A percentile compares a stretch with the other conserved stretches of the same genome.
These are phyloP conservation scores for Acleris cristana DNA, from an alignment of 2,888 invertebrate species.

Conservation along the genomic window DNA sequence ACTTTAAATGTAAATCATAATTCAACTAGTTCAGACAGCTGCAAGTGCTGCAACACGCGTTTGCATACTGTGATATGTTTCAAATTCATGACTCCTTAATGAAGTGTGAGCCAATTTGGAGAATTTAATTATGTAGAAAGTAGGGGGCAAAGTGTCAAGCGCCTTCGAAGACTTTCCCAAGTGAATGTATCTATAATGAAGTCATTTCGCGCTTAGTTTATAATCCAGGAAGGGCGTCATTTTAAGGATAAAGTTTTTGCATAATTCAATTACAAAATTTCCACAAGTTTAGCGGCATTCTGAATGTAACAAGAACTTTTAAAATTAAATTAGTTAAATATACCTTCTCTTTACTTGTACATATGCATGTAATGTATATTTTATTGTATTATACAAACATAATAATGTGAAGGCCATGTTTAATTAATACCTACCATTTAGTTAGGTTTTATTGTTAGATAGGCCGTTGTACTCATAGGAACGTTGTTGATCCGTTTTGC, in stretches of 20 bases:
- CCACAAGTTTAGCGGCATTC: not conserved
- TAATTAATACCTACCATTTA: no score
- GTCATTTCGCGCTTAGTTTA: constrained; percentile 26
- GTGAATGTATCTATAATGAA: constrained; percentile 53
- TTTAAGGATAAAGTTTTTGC: constrained; percentile 20
- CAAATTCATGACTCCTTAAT: constrained; percentile 43
- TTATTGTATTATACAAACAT: no score
- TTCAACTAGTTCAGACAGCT: not conserved
- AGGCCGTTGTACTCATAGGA: no score
- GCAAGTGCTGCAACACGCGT: not conserved
- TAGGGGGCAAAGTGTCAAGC: constrained; percentile 50
- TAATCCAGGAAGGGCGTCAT: constrained; percentile 28
- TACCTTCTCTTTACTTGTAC: no score
- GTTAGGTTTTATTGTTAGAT: no score
- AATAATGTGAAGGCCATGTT: no score
- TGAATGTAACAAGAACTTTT: not conserved
- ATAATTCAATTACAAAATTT: constrained; percentile 23
- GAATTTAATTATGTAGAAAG: constrained; percentile 60
- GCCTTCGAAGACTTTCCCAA: constrained; percentile 55
- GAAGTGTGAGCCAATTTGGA: constrained; percentile 54
- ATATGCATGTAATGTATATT: no score
- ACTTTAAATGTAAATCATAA: no score
- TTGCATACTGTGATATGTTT: constrained; percentile 4
- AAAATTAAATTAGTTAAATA: no score
- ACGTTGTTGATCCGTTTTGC: no score